Conservation (phyloP, 2,113 vertebrate genomes). For the Clupea harengus region DNA sequence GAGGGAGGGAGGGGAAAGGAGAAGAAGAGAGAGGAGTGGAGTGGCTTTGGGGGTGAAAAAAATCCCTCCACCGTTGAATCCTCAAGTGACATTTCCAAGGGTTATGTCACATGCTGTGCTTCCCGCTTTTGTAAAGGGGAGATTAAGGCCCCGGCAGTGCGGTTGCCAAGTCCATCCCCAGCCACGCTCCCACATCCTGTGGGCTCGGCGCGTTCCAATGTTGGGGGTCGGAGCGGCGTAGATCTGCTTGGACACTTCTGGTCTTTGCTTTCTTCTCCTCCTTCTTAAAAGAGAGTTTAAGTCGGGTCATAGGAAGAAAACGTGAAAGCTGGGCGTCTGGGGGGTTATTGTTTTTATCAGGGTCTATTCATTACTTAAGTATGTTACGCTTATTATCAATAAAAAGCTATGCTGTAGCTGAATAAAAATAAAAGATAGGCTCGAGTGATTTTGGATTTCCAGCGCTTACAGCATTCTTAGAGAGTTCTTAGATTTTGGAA, state of each 20-base stretch:
- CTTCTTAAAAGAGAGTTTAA: neutral
- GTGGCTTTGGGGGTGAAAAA: no score
- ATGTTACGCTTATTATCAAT: neutral
- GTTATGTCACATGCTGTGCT: neutral
- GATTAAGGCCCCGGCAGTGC: neutral
- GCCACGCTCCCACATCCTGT: neutral
- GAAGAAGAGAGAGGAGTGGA: conserved; percentile 41
- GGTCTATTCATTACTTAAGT: neutral
- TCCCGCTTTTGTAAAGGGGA: neutral
- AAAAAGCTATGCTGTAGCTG: no score
- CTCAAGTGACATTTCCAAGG: neutral
- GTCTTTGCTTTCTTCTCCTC: neutral
- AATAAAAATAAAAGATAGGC: neutral
- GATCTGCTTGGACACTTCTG: neutral
- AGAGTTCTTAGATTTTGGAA: neutral
- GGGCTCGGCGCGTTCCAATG: neutral
- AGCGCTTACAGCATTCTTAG: neutral
- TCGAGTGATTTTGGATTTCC: neutral
- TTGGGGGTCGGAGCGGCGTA: neutral
- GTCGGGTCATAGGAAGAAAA: neutral
- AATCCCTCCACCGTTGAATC: neutral
- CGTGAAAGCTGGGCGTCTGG: neutral
- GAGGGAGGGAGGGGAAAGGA: conserved; percentile 46
- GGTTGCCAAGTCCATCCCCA: neutral
- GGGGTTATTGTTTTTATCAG: neutral